These are phyloP conservation scores for Ochotona princeps DNA, from an alignment of 2,113 vertebrate species.

Conservation along the genomic window DNA sequence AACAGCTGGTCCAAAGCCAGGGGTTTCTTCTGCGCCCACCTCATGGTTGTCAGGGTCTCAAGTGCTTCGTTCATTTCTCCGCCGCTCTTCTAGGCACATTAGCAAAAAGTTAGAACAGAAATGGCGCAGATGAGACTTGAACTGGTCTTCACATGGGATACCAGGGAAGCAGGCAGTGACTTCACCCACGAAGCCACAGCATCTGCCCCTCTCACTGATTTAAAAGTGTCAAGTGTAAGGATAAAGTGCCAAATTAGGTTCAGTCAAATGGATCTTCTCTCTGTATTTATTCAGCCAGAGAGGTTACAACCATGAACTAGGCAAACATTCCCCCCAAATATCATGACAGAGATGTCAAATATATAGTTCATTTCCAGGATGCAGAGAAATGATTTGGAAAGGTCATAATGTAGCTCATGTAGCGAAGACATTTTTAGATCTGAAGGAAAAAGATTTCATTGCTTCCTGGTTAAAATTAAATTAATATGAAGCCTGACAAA, in stretches of 20 bases:
- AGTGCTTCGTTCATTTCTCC: too few species aligned
- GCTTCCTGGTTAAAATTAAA: not conserved
- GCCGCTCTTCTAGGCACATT: too few species aligned
- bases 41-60: too few species aligned
- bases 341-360: not conserved
- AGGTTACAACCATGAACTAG: not conserved
- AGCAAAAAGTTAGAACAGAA: too few species aligned
- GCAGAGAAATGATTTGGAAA: slow-evolving; percentile 4
- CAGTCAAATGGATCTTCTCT: not conserved
- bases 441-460: not conserved
- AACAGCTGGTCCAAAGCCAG: too few species aligned
- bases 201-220: not conserved
- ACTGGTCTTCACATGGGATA: too few species aligned
- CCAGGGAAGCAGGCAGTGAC: too few species aligned
- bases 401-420: not conserved
- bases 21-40: too few species aligned
- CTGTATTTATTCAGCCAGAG: not conserved
- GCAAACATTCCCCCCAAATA: not conserved
- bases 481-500: not conserved
- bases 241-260: not conserved
- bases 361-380: not conserved
- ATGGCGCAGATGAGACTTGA: too few species aligned
- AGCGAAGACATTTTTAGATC: not conserved
- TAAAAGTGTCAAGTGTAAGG: not conserved
- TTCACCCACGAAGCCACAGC: too few species aligned